Evolutionary conservation across 2,888 invertebrate genomes (phyloP).

Genomic region (Caenorhabditis sp.): DNA sequence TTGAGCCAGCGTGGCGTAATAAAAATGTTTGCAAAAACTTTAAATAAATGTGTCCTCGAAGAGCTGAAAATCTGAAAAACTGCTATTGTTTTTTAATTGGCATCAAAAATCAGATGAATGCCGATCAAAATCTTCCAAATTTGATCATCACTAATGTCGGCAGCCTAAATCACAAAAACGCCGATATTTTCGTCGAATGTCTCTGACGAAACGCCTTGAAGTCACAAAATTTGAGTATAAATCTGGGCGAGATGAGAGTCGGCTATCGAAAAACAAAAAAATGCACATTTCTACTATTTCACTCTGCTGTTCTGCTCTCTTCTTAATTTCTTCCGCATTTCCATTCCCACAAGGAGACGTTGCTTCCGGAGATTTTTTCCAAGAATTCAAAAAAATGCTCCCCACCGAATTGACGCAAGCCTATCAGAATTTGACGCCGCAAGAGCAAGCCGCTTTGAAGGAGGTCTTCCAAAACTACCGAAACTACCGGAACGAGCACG

Average conservation of each 20-base stretch:
- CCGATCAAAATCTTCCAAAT: too few species aligned
- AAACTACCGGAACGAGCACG: constrained; percentile 23
- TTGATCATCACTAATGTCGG: too few species aligned
- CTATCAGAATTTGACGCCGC: constrained; percentile 20
- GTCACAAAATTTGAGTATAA: constrained; percentile 37
- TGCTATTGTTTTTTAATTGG: too few species aligned
- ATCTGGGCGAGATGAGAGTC: too few species aligned
- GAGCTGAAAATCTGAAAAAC: too few species aligned
- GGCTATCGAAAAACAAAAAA: too few species aligned
- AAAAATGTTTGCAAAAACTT: too few species aligned
- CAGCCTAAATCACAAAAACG: constrained; percentile 31
- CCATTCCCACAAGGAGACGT: constrained; percentile 13
- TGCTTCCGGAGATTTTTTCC: neutral
- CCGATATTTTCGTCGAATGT: constrained; percentile 18
- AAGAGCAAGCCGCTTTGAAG: constrained; percentile 38
- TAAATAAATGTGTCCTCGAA: too few species aligned
- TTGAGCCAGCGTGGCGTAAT: too few species aligned
- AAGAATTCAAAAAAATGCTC: constrained; percentile 28
- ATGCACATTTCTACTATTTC: too few species aligned
- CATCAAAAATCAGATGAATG: too few species aligned
- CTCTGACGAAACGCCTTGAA: constrained; percentile 2
- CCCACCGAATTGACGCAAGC: constrained; percentile 39
- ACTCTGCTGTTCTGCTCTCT: neutral
- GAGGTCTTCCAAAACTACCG: constrained; percentile 35
- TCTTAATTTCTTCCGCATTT: constrained; percentile 1